phyloP scores from a whole-genome alignment of 1,140 invertebrate species.

The Drosophila erecta region DNA sequence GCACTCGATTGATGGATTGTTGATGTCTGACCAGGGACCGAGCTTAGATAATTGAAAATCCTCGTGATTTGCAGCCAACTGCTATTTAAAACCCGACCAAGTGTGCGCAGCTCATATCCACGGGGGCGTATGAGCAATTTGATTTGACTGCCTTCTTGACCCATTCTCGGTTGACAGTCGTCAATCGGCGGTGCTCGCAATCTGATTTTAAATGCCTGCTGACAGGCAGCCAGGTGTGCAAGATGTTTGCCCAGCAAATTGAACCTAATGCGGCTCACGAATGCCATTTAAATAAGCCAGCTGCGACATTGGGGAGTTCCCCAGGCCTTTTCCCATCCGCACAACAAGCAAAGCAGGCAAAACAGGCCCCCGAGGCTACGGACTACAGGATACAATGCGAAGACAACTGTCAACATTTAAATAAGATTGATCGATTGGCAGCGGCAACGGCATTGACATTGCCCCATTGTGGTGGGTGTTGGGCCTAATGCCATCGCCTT shows the following conservation, averaged over 20 bases:
- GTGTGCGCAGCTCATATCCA: neutral
- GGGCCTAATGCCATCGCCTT: slow-evolving; percentile 26
- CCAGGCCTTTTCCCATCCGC: slow-evolving; percentile 59
- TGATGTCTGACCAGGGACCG: slow-evolving; percentile 9
- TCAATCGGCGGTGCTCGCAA: slow-evolving; percentile 24
- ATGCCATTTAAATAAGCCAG: slow-evolving; percentile 61
- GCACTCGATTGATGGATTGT: slow-evolving; percentile 40
- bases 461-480: slow-evolving; percentile 28
- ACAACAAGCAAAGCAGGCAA: slow-evolving; percentile 46
- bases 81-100: slow-evolving; percentile 7
- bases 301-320: neutral
- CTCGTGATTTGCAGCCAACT: slow-evolving; percentile 32
- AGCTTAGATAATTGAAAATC: slow-evolving; percentile 47
- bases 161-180: slow-evolving; percentile 48
- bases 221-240: slow-evolving; percentile 47
- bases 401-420: slow-evolving; percentile 82
- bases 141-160: slow-evolving; percentile 40
- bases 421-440: slow-evolving; percentile 81
- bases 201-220: slow-evolving; percentile 42
- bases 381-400: slow-evolving; percentile 54
- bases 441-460: slow-evolving; percentile 39
- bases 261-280: slow-evolving; percentile 75
- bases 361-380: slow-evolving; percentile 44
- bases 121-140: slow-evolving; percentile 3
- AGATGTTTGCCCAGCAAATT: slow-evolving; percentile 76